A percentile compares a stretch with the other conserved stretches of the same genome.
phyloP scores from a whole-genome alignment of 1,140 invertebrate genomes.

The Oreohelix idahoensis region DNA sequence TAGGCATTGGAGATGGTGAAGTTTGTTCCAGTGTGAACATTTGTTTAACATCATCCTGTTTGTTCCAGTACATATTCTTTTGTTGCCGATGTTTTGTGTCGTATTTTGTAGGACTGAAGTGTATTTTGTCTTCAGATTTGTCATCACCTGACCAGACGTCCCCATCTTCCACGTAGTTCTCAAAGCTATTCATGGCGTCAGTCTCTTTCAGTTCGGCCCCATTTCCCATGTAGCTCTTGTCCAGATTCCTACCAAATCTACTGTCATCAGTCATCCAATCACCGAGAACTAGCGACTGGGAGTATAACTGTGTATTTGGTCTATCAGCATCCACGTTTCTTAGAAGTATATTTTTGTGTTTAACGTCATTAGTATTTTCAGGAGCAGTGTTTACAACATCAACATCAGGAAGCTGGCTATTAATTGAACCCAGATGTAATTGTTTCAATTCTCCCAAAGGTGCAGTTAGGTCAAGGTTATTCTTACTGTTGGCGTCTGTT shows the following conservation, averaged over 20 bases:
- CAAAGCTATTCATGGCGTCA: neutral
- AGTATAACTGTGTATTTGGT: neutral
- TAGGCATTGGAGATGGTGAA: neutral
- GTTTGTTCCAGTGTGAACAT: neutral
- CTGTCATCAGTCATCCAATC: neutral
- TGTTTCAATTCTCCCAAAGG: neutral
- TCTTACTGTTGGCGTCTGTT: neutral
- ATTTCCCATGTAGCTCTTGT: neutral
- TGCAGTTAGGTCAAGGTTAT: neutral
- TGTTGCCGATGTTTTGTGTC: neutral
- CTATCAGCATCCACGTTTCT: neutral
- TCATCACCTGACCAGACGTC: neutral
- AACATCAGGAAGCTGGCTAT: neutral
- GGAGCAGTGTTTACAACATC: neutral
- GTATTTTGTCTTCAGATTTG: neutral
- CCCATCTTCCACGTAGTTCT: neutral
- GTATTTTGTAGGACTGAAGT: neutral
- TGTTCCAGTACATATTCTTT: neutral
- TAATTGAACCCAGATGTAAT: neutral
- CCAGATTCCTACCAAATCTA: neutral
- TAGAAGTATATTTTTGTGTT: neutral
- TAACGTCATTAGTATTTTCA: neutral
- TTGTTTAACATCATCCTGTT: neutral
- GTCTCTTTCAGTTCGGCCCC: neutral
- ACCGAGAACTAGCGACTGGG: neutral